A percentile compares a stretch with the other conserved stretches of the same genome.
Evolutionary conservation across 2,113 vertebrate species (phyloP).

Genomic region (Chauna torquata): DNA sequence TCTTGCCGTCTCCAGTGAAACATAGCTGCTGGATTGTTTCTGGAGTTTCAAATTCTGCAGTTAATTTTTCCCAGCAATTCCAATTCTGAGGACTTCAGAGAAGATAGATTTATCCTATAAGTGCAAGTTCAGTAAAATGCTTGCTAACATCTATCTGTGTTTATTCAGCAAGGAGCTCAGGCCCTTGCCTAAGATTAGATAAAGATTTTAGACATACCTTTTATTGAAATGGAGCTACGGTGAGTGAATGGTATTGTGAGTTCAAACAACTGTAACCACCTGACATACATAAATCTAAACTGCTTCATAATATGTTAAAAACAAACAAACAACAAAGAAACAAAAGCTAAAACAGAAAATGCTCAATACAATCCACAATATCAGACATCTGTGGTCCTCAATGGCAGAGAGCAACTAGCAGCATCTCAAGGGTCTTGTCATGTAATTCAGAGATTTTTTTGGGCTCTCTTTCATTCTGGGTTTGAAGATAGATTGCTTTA

Average conservation of each 20-base stretch:
- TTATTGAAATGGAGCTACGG: neutral
- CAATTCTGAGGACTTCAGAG: neutral
- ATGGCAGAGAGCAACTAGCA: slow-evolving; percentile 64
- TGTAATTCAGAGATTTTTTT: slow-evolving; percentile 74
- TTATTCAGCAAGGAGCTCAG: neutral
- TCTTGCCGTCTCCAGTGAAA: neutral
- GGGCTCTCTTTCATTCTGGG: slow-evolving; percentile 70
- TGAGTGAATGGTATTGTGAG: too few species aligned
- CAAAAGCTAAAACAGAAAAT: neutral
- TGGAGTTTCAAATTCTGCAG: neutral
- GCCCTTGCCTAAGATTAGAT: neutral
- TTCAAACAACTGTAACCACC: neutral
- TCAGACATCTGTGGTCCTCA: slow-evolving; percentile 72
- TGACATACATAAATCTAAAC: neutral
- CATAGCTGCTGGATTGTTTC: neutral
- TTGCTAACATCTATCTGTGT: neutral
- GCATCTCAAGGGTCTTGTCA: slow-evolving; percentile 72
- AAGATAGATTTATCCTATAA: neutral
- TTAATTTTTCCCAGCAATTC: neutral
- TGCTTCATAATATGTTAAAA: neutral
- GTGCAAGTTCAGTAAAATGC: neutral
- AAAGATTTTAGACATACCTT: neutral
- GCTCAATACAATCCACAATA: slow-evolving; percentile 10
- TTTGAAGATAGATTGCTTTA: slow-evolving; percentile 82
- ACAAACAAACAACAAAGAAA: neutral